These are phyloP conservation scores for Pachymerium ferrugineum DNA, from an alignment of 2,888 invertebrate species.

Conservation along the genomic window DNA sequence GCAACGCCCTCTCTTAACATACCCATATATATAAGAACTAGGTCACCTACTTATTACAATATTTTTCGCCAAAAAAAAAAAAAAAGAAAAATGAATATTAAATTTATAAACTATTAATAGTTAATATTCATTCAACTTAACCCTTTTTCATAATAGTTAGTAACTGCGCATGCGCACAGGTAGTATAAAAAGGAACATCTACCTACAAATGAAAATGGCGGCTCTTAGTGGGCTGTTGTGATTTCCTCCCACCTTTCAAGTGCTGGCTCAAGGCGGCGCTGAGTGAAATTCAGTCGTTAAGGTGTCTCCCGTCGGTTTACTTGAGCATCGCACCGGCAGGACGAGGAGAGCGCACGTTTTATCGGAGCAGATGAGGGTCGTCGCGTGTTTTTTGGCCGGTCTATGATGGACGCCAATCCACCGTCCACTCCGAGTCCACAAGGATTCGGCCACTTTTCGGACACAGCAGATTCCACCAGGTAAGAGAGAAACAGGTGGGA, in stretches of 20 bases:
- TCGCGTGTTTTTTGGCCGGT: constrained; percentile 1
- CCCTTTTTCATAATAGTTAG: no score
- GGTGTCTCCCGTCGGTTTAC: not conserved
- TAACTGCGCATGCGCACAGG: no score
- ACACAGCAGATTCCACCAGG: not conserved
- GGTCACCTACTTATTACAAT: no score
- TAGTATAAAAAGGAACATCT: no score
- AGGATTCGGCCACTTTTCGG: not conserved
- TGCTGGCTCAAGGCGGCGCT: not conserved
- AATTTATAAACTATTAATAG: no score
- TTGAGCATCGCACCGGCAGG: not conserved
- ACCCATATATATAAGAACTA: no score
- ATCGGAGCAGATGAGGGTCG: constrained; percentile 7
- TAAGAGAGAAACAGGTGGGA: not conserved
- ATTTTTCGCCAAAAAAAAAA: no score
- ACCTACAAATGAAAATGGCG: not conserved
- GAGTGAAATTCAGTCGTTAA: not conserved
- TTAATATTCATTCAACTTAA: no score
- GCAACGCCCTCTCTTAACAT: no score
- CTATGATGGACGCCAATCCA: not conserved
- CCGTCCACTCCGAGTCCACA: not conserved
- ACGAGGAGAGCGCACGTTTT: not conserved
- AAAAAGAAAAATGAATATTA: no score
- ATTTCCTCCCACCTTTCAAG: not conserved
- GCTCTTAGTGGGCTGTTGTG: not conserved